A percentile compares a stretch with the other conserved stretches of the same genome.
phyloP scores from a whole-genome alignment of 2,113 vertebrate species.

The Myotis yumanensis region DNA sequence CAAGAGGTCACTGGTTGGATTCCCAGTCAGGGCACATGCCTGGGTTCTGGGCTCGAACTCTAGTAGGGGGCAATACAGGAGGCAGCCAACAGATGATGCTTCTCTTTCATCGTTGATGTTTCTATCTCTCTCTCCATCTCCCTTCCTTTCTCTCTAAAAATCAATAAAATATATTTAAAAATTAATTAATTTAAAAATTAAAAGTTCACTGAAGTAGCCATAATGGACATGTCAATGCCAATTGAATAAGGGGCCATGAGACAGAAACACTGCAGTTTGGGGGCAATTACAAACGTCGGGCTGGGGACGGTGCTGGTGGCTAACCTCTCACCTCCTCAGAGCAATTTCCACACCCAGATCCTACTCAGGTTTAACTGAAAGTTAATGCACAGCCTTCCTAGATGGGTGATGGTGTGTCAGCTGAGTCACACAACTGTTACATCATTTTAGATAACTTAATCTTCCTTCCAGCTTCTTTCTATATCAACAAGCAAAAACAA shows the following conservation, averaged over 20 bases:
- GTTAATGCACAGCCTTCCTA: not conserved
- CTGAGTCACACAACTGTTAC: not conserved
- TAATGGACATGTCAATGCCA: not conserved
- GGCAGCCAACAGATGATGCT: no score
- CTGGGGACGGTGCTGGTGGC: not conserved
- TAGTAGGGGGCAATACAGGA: no score
- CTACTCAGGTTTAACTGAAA: not conserved
- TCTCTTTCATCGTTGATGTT: no score
- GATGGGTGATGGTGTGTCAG: rapidly evolving
- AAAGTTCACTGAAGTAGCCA: not conserved
- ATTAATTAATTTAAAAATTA: not conserved
- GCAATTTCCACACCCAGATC: rapidly evolving
- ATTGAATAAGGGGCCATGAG: not conserved
- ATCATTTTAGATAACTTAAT: not conserved
- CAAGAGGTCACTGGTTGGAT: no score
- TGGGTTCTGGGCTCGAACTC: no score
- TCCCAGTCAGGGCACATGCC: no score
- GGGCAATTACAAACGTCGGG: not conserved
- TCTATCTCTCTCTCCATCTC: no score
- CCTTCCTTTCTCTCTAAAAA: no score
- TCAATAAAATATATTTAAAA: no score
- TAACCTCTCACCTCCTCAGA: not conserved
- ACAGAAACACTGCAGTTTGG: not conserved
- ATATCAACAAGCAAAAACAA: not conserved
- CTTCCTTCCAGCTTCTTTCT: not conserved